phyloP scores from a whole-genome alignment of 2,113 vertebrate genomes.

The Nesoenas mayeri region DNA sequence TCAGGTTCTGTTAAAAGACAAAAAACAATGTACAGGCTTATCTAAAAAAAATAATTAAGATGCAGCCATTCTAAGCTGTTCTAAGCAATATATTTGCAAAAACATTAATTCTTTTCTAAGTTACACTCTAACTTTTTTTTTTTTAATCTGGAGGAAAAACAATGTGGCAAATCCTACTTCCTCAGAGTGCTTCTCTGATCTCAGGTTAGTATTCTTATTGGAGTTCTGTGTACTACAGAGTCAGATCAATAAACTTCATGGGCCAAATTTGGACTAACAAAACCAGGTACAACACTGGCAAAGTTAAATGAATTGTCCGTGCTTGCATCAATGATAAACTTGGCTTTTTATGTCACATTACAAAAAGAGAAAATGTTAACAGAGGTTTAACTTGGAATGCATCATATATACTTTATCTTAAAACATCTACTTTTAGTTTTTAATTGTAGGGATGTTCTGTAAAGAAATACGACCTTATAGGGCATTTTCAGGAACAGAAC shows the following conservation, averaged over 20 bases:
- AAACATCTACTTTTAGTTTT: slow-evolving; percentile 67
- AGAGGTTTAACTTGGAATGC: slow-evolving; percentile 27
- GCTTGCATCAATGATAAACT: background rate
- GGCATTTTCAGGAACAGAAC: slow-evolving; percentile 86
- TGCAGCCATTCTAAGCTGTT: background rate
- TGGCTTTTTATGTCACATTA: background rate
- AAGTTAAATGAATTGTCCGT: background rate
- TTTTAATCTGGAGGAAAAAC: background rate
- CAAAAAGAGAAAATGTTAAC: slow-evolving; percentile 17
- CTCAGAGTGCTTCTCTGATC: background rate
- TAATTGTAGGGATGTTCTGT: slow-evolving; percentile 83
- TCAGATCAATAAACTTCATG: slow-evolving; percentile 58
- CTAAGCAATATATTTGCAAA: background rate
- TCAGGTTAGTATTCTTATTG: slow-evolving; percentile 17
- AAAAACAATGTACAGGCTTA: background rate
- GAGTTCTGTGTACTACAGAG: slow-evolving; percentile 42
- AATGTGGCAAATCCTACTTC: background rate
- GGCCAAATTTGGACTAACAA: slow-evolving; percentile 10
- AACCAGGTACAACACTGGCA: background rate
- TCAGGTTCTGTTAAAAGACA: background rate
- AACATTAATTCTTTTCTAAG: background rate
- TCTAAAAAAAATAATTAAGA: background rate
- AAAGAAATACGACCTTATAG: slow-evolving; percentile 81
- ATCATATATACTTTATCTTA: slow-evolving; percentile 39
- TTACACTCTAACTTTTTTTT: background rate